phyloP scores from a whole-genome alignment of 2,797 vertebrate genomes.

The Poliocrania exsul region DNA sequence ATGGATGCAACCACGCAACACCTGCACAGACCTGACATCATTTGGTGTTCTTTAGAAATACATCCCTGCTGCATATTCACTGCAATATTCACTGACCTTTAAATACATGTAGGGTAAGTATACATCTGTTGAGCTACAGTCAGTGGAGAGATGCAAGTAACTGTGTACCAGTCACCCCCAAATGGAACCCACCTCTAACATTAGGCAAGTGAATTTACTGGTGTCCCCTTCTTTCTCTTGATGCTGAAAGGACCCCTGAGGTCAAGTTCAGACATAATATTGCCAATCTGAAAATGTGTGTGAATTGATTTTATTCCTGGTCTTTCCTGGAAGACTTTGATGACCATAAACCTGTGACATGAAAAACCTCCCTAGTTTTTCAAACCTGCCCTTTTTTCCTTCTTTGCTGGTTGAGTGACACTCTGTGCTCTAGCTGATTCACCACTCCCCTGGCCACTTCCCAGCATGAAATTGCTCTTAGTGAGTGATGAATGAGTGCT shows the following conservation, averaged over 20 bases:
- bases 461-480: conserved; percentile 39
- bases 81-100: not conserved
- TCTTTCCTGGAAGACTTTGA: not conserved
- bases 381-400: not conserved
- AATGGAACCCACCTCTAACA: not conserved
- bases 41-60: not conserved
- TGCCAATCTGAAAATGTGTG: not conserved
- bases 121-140: not conserved
- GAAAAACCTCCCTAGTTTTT: not conserved
- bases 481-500: not conserved
- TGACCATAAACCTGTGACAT: not conserved
- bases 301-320: not conserved
- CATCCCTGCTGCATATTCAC: not conserved
- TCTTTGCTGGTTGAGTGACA: conserved; percentile 12
- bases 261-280: not conserved
- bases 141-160: not conserved
- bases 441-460: conserved; percentile 24
- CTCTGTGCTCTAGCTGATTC: conserved; percentile 19
- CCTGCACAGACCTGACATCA: accelerated
- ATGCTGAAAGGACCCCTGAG: not conserved
- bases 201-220: not conserved
- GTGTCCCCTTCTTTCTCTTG: not conserved
- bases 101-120: accelerated
- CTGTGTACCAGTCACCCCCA: not conserved
- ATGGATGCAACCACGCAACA: not conserved